These are phyloP conservation scores for Mallateleia sp. DNA, from an alignment of 2,888 invertebrate genomes.

Conservation along the genomic window DNA sequence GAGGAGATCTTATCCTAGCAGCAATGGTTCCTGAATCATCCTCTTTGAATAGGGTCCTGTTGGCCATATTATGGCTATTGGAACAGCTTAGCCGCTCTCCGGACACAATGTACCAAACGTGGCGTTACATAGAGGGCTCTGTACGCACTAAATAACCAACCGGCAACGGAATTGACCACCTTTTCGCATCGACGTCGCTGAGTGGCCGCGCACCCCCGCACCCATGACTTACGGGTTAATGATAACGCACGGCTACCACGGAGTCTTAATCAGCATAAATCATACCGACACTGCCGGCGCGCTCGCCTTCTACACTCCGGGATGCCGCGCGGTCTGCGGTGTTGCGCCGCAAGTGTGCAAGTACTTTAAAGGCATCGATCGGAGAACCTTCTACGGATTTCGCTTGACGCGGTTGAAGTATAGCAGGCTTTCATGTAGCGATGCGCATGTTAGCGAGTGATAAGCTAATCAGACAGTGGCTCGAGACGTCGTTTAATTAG, in stretches of 20 bases:
- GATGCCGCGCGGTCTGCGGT: slow-evolving; percentile 58
- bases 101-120: slow-evolving; percentile 82
- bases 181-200: slow-evolving; percentile 75
- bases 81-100: slow-evolving; percentile 82
- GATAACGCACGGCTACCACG: slow-evolving; percentile 87
- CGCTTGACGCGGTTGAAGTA: slow-evolving; percentile 30
- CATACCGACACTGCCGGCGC: slow-evolving; percentile 86
- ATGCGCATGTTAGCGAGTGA: slow-evolving; percentile 76
- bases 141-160: slow-evolving; percentile 85
- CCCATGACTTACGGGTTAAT: slow-evolving; percentile 87
- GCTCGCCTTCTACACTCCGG: slow-evolving; percentile 42
- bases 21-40: slow-evolving; percentile 89
- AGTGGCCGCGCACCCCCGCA: slow-evolving; percentile 77
- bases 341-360: slow-evolving; percentile 32
- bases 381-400: slow-evolving; percentile 51
- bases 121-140: slow-evolving; percentile 83
- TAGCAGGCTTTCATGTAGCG: slow-evolving; percentile 57
- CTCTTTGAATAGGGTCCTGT: slow-evolving; percentile 89
- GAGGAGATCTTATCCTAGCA: slow-evolving; percentile 89
- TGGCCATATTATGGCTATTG: slow-evolving; percentile 87
- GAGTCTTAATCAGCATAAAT: slow-evolving; percentile 89
- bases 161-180: slow-evolving; percentile 77
- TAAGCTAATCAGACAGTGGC: slow-evolving; percentile 64
- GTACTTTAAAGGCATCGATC: slow-evolving; percentile 76
- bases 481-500: slow-evolving; percentile 56